phyloP scores from a whole-genome alignment of 2,888 invertebrate genomes.

The Drosophila macrospina region DNA sequence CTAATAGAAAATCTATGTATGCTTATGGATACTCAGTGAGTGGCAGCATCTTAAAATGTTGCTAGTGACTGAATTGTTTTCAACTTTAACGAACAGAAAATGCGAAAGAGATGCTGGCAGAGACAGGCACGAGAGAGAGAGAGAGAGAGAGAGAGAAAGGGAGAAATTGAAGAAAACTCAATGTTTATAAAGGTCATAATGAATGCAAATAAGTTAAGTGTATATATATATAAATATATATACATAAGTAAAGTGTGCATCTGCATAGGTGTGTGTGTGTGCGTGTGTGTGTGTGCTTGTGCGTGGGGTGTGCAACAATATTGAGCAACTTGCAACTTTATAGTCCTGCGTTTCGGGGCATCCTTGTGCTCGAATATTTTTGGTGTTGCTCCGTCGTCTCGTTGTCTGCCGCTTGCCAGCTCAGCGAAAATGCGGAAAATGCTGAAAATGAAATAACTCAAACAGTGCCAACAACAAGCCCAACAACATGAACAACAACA shows the following conservation, averaged over 20 bases:
- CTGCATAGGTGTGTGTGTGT: not conserved
- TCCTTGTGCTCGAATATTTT: slow-evolving; percentile 4
- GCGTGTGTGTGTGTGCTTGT: slow-evolving; percentile 12
- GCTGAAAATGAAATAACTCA: slow-evolving; percentile 61
- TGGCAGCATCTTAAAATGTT: slow-evolving; percentile 3
- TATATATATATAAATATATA: not conserved
- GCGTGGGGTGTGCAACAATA: slow-evolving; percentile 42
- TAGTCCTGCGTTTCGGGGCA: slow-evolving; percentile 11
- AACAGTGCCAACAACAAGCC: slow-evolving; percentile 45
- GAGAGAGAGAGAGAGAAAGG: not conserved
- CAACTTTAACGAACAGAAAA: not conserved
- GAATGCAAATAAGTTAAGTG: slow-evolving; percentile 58
- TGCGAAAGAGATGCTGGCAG: not conserved
- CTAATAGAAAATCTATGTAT: slow-evolving; percentile 10
- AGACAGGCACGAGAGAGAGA: not conserved
- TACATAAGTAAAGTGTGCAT: not conserved
- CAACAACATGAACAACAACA: slow-evolving; percentile 27
- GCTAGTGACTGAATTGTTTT: slow-evolving; percentile 16
- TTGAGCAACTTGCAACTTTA: slow-evolving; percentile 60
- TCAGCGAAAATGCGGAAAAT: slow-evolving; percentile 47
- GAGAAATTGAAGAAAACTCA: slow-evolving; percentile 4
- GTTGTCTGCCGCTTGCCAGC: slow-evolving; percentile 31
- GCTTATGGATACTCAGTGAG: not conserved
- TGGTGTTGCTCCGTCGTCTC: slow-evolving; percentile 5
- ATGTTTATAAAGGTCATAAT: slow-evolving; percentile 48